Evolutionary conservation across 2,888 invertebrate genomes (phyloP).

Genomic region (Parnassius orleans): DNA sequence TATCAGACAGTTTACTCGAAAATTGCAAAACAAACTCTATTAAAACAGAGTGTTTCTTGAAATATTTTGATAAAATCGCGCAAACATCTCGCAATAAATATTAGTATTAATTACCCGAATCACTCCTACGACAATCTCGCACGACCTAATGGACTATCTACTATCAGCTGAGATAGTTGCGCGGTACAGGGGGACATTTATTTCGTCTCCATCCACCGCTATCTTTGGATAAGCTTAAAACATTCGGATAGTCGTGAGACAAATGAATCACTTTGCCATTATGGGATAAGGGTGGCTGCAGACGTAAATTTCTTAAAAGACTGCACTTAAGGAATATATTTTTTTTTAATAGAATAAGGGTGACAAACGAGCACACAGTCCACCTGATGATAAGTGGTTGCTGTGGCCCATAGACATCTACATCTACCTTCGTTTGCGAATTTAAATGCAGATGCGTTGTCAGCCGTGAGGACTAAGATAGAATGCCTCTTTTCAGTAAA

Average conservation of each 20-base stretch:
- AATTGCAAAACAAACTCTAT: too few species aligned
- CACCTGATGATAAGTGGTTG: too few species aligned
- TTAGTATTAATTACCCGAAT: constrained; percentile 36
- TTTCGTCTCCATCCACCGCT: constrained; percentile 49
- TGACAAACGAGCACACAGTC: too few species aligned
- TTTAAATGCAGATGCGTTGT: too few species aligned
- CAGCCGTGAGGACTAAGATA: too few species aligned
- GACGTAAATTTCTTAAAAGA: constrained; percentile 14
- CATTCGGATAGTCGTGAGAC: constrained; percentile 57
- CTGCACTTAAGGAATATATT: neutral
- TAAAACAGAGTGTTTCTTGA: neutral
- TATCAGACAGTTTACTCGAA: too few species aligned
- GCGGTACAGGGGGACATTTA: constrained; percentile 52
- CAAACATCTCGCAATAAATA: constrained; percentile 18
- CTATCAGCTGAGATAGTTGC: constrained; percentile 43
- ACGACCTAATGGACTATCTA: constrained; percentile 34
- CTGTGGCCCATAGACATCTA: too few species aligned
- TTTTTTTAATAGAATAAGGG: too few species aligned
- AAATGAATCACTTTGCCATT: constrained; percentile 64
- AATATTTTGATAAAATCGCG: constrained; percentile 16
- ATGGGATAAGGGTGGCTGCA: constrained; percentile 38
- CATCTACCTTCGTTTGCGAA: too few species aligned
- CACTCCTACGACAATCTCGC: constrained; percentile 31
- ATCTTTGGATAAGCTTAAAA: constrained; percentile 65
- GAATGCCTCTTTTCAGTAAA: too few species aligned